These are phyloP conservation scores for Stegodyphus dumicola DNA, from an alignment of 1,140 invertebrate genomes.

Conservation along the genomic window DNA sequence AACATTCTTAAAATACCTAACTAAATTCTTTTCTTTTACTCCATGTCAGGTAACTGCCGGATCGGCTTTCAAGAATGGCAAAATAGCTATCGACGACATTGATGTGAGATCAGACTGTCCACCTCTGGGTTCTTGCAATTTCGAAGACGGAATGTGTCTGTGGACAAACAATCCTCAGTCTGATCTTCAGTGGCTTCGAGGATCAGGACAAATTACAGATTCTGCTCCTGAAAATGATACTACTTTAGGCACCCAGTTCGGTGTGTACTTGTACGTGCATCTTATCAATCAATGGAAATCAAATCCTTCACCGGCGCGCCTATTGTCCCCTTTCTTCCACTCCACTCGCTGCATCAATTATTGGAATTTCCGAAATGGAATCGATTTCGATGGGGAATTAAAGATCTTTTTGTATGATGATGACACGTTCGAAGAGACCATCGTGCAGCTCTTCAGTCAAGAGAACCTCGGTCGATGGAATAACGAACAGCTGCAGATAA, in stretches of 20 bases:
- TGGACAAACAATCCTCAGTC: conserved; percentile 63
- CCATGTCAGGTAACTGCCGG: conserved; percentile 33
- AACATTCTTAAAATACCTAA: no score
- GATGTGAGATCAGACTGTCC: conserved; percentile 60
- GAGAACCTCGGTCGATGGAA: conserved; percentile 29
- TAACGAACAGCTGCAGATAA: conserved; percentile 33
- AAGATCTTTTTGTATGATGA: no score
- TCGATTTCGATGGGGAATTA: conserved; percentile 22
- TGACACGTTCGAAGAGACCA: no score
- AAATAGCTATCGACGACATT: conserved; percentile 63
- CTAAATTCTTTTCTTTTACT: no score
- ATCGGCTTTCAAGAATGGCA: neutral
- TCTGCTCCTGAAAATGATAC: conserved; percentile 43
- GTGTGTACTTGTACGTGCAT: conserved; percentile 55
- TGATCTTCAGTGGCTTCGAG: conserved; percentile 48
- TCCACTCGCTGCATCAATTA: conserved; percentile 51
- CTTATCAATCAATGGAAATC: neutral
- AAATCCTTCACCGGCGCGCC: conserved; percentile 4
- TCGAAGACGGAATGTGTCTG: conserved; percentile 66
- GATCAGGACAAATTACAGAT: conserved; percentile 38
- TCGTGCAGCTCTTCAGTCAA: neutral
- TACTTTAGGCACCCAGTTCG: conserved; percentile 55
- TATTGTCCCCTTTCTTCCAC: conserved; percentile 57
- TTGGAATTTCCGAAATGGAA: conserved; percentile 55
- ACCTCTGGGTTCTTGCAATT: conserved; percentile 65